These are phyloP conservation scores for Tyria jacobaeae DNA, from an alignment of 2,888 invertebrate genomes.

Conservation along the genomic window DNA sequence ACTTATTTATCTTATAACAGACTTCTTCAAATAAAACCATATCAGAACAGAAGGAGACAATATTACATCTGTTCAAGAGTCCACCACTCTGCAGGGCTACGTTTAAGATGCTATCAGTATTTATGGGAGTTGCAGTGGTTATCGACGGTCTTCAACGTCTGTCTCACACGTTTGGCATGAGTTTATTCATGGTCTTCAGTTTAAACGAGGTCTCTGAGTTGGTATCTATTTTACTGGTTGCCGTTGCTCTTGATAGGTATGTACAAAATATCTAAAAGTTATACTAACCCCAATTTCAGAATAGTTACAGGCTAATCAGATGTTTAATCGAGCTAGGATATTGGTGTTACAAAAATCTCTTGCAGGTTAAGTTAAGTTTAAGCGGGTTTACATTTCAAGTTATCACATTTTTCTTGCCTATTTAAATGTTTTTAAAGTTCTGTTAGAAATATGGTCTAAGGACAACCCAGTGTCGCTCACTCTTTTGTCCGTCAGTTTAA, in stretches of 20 bases:
- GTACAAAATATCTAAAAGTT: not conserved
- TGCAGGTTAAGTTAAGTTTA: too few relatives aligned
- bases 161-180: slow-evolving; percentile 67
- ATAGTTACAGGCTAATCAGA: too few relatives aligned
- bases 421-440: too few relatives aligned
- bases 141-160: slow-evolving; percentile 68
- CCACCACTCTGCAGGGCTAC: not conserved
- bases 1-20: not conserved
- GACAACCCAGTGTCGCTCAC: too few relatives aligned
- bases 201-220: slow-evolving; percentile 66
- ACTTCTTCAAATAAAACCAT: not conserved
- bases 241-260: slow-evolving; percentile 23
- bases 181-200: slow-evolving; percentile 69
- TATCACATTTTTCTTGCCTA: too few relatives aligned
- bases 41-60: not conserved
- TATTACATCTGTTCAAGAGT: not conserved
- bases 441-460: too few relatives aligned
- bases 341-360: too few relatives aligned
- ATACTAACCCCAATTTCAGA: not conserved
- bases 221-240: slow-evolving; percentile 47
- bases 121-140: slow-evolving; percentile 44
- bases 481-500: too few relatives aligned
- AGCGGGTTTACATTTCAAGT: too few relatives aligned
- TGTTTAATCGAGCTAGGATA: too few relatives aligned
- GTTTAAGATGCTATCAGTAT: not conserved